These are phyloP conservation scores for Zootermopsis nevadensis DNA, from an alignment of 2,888 invertebrate species.

Conservation along the genomic window DNA sequence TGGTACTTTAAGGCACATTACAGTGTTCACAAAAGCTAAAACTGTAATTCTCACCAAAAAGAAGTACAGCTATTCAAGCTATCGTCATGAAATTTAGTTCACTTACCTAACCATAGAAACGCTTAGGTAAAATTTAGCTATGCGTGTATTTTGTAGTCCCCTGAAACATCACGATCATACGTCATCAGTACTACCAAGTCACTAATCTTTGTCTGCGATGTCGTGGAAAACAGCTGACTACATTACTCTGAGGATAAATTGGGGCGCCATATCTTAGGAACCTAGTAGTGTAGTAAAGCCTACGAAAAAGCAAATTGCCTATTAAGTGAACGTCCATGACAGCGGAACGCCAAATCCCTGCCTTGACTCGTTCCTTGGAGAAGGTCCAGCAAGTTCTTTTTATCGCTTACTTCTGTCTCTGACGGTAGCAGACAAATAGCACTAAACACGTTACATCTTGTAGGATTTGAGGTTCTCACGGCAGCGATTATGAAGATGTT, in stretches of 20 bases:
- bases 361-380: constrained; percentile 23
- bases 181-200: neutral
- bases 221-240: constrained; percentile 6
- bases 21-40: no score
- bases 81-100: no score
- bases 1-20: no score
- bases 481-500: no score
- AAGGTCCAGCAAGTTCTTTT: constrained; percentile 24
- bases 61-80: no score
- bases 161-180: neutral
- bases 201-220: neutral
- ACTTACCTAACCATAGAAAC: no score
- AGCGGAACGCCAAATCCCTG: constrained; percentile 23
- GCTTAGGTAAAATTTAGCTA: no score
- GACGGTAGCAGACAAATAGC: constrained; percentile 10
- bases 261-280: constrained; percentile 21
- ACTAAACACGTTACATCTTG: constrained; percentile 32
- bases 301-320: constrained; percentile 35
- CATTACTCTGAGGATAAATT: neutral
- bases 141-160: neutral
- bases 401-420: neutral
- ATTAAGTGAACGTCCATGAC: constrained; percentile 36
- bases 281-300: neutral
- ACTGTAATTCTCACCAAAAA: no score
- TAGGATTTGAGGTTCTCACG: no score